These are phyloP conservation scores for Tokudaia muenninki DNA, from an alignment of 2,797 vertebrate species.

Conservation along the genomic window DNA sequence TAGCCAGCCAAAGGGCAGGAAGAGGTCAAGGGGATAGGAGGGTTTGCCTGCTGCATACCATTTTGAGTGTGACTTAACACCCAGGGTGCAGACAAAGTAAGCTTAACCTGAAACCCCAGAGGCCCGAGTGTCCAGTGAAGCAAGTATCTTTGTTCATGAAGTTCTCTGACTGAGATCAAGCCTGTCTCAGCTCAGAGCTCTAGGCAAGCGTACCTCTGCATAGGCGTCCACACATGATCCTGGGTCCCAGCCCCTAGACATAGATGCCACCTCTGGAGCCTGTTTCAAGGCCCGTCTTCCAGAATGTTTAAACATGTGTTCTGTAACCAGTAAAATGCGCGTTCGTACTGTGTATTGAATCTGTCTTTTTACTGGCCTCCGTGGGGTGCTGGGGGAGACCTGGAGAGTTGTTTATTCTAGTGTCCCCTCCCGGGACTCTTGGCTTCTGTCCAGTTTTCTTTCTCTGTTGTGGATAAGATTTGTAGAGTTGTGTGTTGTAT, in stretches of 20 bases:
- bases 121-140: neutral
- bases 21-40: neutral
- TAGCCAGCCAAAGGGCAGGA: conserved; percentile 59
- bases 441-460: neutral
- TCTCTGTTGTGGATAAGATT: neutral
- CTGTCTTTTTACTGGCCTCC: conserved; percentile 61
- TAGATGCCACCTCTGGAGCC: conserved; percentile 69
- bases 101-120: neutral
- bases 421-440: neutral
- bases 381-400: conserved; percentile 71
- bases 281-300: conserved; percentile 79
- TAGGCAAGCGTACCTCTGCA: neutral
- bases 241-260: neutral
- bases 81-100: neutral
- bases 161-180: neutral
- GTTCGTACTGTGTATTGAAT: conserved; percentile 56
- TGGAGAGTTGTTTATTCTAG: conserved; percentile 62
- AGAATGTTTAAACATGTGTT: conserved; percentile 62
- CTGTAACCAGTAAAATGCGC: conserved; percentile 66
- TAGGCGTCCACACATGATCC: neutral
- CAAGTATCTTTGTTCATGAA: neutral
- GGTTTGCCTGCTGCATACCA: accelerated
- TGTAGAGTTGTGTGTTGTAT: neutral
- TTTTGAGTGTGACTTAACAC: neutral
- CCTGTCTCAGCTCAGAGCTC: neutral